Conservation (phyloP, 2,888 invertebrate species). For the Poecilobothrus nobilitatus region DNA sequence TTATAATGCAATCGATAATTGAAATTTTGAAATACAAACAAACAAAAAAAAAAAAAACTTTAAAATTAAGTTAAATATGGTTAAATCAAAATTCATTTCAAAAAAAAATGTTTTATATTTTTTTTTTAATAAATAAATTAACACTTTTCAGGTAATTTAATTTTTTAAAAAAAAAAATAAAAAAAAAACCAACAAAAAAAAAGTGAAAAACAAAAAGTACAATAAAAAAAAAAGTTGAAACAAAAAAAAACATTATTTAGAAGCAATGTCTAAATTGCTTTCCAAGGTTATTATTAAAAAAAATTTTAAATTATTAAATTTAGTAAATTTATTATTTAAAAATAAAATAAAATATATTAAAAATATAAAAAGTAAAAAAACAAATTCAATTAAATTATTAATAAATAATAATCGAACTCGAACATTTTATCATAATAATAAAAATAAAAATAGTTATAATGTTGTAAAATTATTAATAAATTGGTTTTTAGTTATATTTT, state of each 20-base stretch:
- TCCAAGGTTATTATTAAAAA: background rate
- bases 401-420: background rate
- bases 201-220: too few relatives aligned
- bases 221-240: background rate
- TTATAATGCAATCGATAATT: slow-evolving; percentile 4
- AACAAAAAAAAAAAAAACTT: background rate
- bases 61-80: background rate
- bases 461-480: background rate
- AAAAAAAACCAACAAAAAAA: background rate
- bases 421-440: background rate
- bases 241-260: background rate
- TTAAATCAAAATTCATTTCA: background rate
- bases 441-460: too few relatives aligned
- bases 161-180: background rate
- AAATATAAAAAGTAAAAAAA: background rate
- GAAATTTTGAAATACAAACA: background rate
- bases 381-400: background rate
- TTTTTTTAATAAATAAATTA: background rate
- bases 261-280: background rate
- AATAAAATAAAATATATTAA: background rate
- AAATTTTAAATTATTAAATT: background rate
- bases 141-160: background rate
- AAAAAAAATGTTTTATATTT: too few relatives aligned
- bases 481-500: slow-evolving; percentile 1
- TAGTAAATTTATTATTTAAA: background rate